phyloP scores from a whole-genome alignment of 2,113 vertebrate species.

The Steatornis caripensis region DNA sequence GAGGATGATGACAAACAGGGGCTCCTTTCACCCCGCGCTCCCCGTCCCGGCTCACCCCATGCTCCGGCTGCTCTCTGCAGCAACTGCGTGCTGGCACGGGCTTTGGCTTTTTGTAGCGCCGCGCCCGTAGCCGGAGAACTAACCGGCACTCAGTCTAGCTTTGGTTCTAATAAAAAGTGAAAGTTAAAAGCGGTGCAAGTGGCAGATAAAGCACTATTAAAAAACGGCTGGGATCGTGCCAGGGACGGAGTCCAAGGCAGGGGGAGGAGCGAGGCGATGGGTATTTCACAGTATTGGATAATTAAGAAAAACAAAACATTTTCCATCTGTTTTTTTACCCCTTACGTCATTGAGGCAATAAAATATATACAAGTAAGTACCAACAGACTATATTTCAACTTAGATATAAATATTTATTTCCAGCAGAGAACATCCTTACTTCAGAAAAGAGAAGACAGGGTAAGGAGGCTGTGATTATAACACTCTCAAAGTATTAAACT shows the following conservation, averaged over 20 bases:
- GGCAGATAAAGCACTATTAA: conserved; percentile 42
- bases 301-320: conserved; percentile 48
- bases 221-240: conserved; percentile 21
- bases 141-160: conserved; percentile 46
- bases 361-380: conserved; percentile 9
- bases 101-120: neutral
- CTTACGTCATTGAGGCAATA: neutral
- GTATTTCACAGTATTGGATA: neutral
- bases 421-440: neutral
- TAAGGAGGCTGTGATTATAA: neutral
- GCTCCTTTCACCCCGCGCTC: neutral
- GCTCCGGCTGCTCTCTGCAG: neutral
- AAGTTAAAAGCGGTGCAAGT: conserved; percentile 29
- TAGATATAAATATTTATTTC: neutral
- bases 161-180: conserved; percentile 43
- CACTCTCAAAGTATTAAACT: neutral
- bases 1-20: neutral
- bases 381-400: neutral
- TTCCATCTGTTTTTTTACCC: conserved; percentile 24
- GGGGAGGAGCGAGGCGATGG: neutral
- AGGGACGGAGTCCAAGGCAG: neutral
- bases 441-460: neutral
- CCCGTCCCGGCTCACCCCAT: neutral
- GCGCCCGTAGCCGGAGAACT: neutral
- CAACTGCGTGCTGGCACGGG: neutral